These are phyloP conservation scores for Rhabditophanes sp. DNA, from an alignment of 2,888 invertebrate species.

Conservation along the genomic window DNA sequence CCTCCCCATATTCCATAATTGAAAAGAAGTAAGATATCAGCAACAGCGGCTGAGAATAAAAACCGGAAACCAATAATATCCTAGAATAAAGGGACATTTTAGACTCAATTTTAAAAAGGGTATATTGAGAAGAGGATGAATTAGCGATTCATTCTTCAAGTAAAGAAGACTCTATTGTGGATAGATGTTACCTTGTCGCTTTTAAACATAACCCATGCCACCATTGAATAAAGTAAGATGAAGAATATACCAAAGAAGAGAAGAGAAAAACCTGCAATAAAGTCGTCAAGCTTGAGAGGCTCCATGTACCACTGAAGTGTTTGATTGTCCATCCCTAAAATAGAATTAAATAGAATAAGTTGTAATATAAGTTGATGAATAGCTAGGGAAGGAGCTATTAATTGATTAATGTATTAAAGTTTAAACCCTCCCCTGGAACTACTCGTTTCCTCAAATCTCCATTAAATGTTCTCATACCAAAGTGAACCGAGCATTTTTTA, in stretches of 20 bases:
- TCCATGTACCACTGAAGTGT: slow-evolving; percentile 16
- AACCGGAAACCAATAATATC: slow-evolving; percentile 40
- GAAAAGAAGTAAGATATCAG: slow-evolving; percentile 30
- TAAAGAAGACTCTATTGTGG: background rate
- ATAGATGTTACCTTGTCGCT: slow-evolving; percentile 23
- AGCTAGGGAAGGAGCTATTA: background rate
- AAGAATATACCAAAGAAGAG: slow-evolving; percentile 22
- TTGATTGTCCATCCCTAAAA: slow-evolving; percentile 4
- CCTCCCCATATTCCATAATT: slow-evolving; percentile 39
- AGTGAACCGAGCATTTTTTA: no score
- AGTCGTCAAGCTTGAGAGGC: slow-evolving; percentile 21
- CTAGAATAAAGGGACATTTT: slow-evolving; percentile 9
- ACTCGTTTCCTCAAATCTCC: background rate
- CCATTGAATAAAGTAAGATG: slow-evolving; percentile 24
- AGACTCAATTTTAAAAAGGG: slow-evolving; percentile 6
- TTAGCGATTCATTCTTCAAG: slow-evolving; percentile 1
- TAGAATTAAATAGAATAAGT: background rate
- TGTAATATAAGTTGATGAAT: background rate
- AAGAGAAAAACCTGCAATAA: slow-evolving; percentile 24
- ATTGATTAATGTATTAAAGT: slow-evolving; percentile 1
- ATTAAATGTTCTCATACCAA: no score
- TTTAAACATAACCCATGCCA: slow-evolving; percentile 27
- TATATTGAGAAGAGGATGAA: slow-evolving; percentile 1
- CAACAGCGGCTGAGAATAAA: slow-evolving; percentile 25
- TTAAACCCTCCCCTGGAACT: background rate